These are phyloP conservation scores for Chiloscyllium plagiosum DNA, from an alignment of 2,113 vertebrate genomes.

Conservation along the genomic window DNA sequence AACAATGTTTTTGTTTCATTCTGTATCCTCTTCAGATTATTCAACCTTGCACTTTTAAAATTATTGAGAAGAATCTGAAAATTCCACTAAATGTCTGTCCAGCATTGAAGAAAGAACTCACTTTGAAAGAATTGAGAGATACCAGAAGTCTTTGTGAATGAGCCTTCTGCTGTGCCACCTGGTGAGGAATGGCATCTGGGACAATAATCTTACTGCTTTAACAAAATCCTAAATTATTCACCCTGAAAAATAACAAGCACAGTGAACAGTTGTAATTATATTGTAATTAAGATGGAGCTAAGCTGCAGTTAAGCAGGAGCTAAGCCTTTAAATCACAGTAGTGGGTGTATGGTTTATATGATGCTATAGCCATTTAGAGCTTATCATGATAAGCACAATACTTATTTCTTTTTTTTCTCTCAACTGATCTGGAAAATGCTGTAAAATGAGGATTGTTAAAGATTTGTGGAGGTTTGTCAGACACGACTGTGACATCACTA, in stretches of 20 bases:
- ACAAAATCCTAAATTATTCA: slow-evolving; percentile 32
- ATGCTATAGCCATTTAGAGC: neutral
- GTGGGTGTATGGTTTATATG: neutral
- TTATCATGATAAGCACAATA: neutral
- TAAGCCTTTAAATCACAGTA: slow-evolving; percentile 13
- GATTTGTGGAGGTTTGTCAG: neutral
- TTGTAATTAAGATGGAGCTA: slow-evolving; percentile 26
- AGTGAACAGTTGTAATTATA: slow-evolving; percentile 30
- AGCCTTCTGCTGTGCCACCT: slow-evolving; percentile 22
- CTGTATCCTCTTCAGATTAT: neutral
- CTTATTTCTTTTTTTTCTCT: neutral
- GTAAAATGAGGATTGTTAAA: neutral
- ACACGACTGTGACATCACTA: neutral
- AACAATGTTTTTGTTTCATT: neutral
- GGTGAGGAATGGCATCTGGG: neutral
- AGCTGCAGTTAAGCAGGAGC: slow-evolving; percentile 17
- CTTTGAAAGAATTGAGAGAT: neutral
- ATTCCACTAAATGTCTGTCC: neutral
- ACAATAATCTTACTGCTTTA: neutral
- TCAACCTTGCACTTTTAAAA: neutral
- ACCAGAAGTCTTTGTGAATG: neutral
- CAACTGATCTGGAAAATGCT: neutral
- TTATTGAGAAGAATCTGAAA: neutral
- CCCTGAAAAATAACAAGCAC: slow-evolving; percentile 16
- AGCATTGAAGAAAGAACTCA: neutral